Percentiles rank a stretch among this genome's conserved stretches.
Conservation (phyloP, 2,888 invertebrate species). For the Dicycla oo region DNA sequence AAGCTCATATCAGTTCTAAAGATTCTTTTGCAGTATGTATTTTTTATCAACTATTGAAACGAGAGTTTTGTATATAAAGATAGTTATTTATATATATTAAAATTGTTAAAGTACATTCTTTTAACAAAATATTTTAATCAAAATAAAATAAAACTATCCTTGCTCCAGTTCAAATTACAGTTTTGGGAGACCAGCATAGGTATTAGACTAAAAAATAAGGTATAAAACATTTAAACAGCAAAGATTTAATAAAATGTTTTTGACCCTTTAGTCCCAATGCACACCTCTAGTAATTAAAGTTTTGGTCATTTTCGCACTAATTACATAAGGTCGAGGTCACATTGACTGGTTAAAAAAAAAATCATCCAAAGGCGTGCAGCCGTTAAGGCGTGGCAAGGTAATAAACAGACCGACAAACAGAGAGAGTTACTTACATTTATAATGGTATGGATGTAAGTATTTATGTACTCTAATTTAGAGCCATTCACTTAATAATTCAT, state of each 20-base stretch:
- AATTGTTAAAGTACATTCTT: too few species aligned
- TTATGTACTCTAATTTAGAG: too few species aligned
- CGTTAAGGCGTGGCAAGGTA: too few species aligned
- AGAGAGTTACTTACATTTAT: too few species aligned
- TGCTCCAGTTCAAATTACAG: too few species aligned
- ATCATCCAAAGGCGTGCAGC: too few species aligned
- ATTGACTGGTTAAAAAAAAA: too few species aligned
- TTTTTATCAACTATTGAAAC: conserved; percentile 19
- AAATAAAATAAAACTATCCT: too few species aligned
- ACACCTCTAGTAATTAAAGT: background rate
- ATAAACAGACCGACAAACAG: too few species aligned
- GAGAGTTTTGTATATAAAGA: background rate
- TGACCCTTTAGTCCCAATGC: background rate
- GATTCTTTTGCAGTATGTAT: background rate
- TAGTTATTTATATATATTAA: conserved; percentile 4
- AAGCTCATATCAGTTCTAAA: background rate
- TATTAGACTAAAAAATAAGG: background rate
- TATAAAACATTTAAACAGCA: background rate
- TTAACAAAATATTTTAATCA: too few species aligned
- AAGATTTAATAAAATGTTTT: background rate
- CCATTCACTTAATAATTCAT: too few species aligned
- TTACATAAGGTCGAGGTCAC: background rate
- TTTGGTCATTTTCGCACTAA: background rate
- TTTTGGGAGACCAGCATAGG: background rate
- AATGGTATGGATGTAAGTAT: too few species aligned